Evolutionary conservation across 2,797 vertebrate species (phyloP).

Genomic region (Alfaro cultratus): DNA sequence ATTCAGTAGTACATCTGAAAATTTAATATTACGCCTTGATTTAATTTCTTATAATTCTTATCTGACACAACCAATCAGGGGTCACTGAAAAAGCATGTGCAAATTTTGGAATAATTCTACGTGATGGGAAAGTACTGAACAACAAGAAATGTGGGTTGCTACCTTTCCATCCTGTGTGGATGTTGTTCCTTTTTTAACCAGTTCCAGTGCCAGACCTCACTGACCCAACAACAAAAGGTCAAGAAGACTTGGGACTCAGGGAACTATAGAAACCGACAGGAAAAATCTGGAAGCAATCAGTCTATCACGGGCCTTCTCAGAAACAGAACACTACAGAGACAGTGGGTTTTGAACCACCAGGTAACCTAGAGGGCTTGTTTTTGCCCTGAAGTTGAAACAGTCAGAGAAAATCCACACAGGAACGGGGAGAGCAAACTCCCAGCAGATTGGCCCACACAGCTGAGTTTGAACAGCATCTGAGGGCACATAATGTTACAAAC

Average conservation of each 20-base stretch:
- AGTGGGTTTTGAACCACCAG: background rate
- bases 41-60: background rate
- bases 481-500: background rate
- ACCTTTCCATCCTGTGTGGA: background rate
- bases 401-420: background rate
- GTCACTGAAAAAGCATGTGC: background rate
- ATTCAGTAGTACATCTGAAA: background rate
- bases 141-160: background rate
- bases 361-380: background rate
- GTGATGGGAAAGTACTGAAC: background rate
- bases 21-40: background rate
- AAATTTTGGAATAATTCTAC: background rate
- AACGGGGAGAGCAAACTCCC: background rate
- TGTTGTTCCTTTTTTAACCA: background rate
- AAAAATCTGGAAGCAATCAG: background rate
- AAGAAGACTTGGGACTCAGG: constrained; percentile 1
- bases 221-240: background rate
- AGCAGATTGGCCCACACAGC: background rate
- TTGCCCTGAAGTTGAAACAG: constrained; percentile 1
- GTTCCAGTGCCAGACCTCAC: background rate
- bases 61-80: background rate
- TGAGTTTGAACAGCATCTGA: background rate
- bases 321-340: background rate
- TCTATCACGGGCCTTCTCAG: background rate
- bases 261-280: background rate